A percentile compares a stretch with the other conserved stretches of the same genome.
phyloP scores from a whole-genome alignment of 2,113 vertebrate genomes.

The Leiothrix lutea region DNA sequence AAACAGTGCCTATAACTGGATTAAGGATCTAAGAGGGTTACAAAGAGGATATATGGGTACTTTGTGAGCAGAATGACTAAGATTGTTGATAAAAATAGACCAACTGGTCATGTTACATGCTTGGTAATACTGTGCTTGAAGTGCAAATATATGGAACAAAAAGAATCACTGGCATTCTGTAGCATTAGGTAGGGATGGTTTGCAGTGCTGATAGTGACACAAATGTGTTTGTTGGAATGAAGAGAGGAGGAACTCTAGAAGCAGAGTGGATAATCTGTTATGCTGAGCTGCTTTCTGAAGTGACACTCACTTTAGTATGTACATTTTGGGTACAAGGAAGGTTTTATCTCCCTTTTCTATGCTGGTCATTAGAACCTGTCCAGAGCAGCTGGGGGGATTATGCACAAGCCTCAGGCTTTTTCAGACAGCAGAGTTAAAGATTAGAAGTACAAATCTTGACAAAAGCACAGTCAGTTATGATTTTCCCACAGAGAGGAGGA shows the following conservation, averaged over 20 bases:
- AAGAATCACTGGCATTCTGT: not conserved
- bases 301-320: not conserved
- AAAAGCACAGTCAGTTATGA: not conserved
- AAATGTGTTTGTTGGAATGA: not conserved
- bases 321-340: not conserved
- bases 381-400: not conserved
- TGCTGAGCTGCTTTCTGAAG: not conserved
- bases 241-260: not conserved
- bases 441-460: not conserved
- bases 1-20: not conserved
- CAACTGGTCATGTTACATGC: not conserved
- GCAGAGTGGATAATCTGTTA: not conserved
- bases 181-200: not conserved
- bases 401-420: not conserved
- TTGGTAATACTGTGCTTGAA: not conserved
- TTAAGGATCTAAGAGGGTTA: constrained; percentile 30
- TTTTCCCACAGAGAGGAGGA: not conserved
- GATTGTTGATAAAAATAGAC: constrained; percentile 10
- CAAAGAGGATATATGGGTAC: not conserved
- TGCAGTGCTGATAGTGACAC: not conserved
- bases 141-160: not conserved
- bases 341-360: not conserved
- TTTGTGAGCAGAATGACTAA: not conserved
- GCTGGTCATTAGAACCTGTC: not conserved
- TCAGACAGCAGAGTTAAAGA: not conserved